Percentiles rank a stretch among this genome's conserved stretches.
Conservation (phyloP, 2,888 invertebrate species). For the Monoplex corrugatus region DNA sequence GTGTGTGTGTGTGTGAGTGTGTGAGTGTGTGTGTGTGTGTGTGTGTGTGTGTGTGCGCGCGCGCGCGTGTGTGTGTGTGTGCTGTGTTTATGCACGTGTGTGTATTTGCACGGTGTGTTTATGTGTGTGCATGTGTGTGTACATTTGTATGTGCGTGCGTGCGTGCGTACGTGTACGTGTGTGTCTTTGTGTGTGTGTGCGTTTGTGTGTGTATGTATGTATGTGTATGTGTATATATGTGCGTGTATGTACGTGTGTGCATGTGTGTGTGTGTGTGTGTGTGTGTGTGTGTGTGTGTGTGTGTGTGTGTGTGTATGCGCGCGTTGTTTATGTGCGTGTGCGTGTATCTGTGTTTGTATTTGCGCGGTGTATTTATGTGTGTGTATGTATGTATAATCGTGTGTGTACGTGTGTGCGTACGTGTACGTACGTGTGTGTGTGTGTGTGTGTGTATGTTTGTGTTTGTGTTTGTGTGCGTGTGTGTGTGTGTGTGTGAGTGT, state of each 20-base stretch:
- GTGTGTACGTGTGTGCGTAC: not conserved
- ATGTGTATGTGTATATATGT: slow-evolving; percentile 11
- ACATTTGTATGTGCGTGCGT: slow-evolving; percentile 13
- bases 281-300: slow-evolving; percentile 10
- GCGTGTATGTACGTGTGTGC: slow-evolving; percentile 19
- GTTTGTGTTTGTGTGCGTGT: slow-evolving; percentile 6
- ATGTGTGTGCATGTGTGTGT: too few species aligned
- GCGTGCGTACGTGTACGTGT: slow-evolving; percentile 5
- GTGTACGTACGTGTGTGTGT: not conserved
- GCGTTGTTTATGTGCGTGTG: not conserved
- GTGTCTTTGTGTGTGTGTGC: slow-evolving; percentile 26
- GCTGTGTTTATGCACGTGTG: not conserved
- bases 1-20: not conserved
- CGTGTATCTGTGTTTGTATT: not conserved
- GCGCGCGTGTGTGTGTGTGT: too few species aligned
- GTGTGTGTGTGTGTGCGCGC: too few species aligned
- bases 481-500: slow-evolving; percentile 11
- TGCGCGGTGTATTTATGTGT: slow-evolving; percentile 10
- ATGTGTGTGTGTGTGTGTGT: slow-evolving; percentile 29
- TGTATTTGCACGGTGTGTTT: too few species aligned
- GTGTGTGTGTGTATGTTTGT: slow-evolving; percentile 24
- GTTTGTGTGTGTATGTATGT: slow-evolving; percentile 26
- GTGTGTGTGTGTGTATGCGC: slow-evolving; percentile 26
- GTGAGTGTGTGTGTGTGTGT: not conserved
- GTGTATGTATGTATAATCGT: not conserved